A percentile compares a stretch with the other conserved stretches of the same genome.
These are phyloP conservation scores for Rotaria magnacalcarata DNA, from an alignment of 2,888 invertebrate genomes.

Conservation along the genomic window DNA sequence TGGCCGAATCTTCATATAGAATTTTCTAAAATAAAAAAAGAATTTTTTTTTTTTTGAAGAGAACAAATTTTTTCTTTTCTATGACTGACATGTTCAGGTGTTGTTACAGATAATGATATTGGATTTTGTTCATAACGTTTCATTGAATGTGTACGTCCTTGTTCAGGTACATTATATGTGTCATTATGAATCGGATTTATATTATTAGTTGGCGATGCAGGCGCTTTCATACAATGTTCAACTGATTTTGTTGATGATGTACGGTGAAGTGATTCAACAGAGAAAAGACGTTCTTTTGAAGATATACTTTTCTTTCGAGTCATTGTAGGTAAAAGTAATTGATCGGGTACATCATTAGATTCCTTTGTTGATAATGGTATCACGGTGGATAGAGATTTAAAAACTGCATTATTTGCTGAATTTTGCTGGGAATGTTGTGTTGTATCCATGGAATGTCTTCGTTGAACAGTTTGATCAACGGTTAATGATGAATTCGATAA, in stretches of 20 bases:
- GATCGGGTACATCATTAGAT: background rate
- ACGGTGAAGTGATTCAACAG: background rate
- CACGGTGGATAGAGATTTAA: background rate
- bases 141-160: background rate
- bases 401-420: background rate
- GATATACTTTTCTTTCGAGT: background rate
- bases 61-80: background rate
- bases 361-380: background rate
- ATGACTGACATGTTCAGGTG: background rate
- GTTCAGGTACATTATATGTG: background rate
- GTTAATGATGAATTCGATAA: background rate
- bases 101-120: background rate
- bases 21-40: background rate
- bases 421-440: background rate
- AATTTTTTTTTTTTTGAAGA: background rate
- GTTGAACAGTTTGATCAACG: background rate
- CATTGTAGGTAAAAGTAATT: background rate
- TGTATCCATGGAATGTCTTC: background rate
- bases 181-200: background rate
- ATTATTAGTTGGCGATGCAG: background rate
- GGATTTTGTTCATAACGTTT: background rate
- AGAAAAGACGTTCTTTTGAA: conserved; percentile 23
- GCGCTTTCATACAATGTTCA: background rate
- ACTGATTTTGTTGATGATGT: background rate
- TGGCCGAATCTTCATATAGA: background rate